Percentiles rank a stretch among this genome's conserved stretches.
These are phyloP conservation scores for Hippocampus comes DNA, from an alignment of 2,113 vertebrate genomes.

Conservation along the genomic window DNA sequence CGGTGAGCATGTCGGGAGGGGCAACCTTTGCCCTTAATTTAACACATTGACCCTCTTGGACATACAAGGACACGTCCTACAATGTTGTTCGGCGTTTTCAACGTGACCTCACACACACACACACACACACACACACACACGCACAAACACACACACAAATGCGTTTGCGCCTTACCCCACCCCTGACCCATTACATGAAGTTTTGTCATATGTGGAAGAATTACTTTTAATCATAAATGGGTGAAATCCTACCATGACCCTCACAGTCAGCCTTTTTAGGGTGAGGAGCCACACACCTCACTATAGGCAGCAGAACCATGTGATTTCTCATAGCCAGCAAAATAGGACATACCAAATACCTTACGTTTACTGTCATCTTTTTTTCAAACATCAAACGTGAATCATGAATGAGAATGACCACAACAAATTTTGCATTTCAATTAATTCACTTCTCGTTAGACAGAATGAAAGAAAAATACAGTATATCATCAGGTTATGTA, in stretches of 20 bases:
- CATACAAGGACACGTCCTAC: constrained; percentile 59
- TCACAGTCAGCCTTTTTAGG: background rate
- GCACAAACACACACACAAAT: background rate
- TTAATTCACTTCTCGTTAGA: too few species aligned
- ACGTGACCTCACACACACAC: constrained; percentile 49
- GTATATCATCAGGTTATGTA: too few species aligned
- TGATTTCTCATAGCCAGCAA: too few species aligned
- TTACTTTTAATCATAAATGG: background rate
- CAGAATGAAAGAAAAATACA: too few species aligned
- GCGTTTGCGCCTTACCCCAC: background rate
- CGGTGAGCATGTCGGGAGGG: constrained; percentile 62
- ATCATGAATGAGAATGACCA: too few species aligned
- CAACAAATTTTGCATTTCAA: too few species aligned
- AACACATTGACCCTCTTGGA: constrained; percentile 65
- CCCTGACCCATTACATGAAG: background rate
- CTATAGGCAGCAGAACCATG: background rate
- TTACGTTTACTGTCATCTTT: too few species aligned
- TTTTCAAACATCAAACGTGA: too few species aligned
- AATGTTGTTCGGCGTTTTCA: constrained; percentile 63
- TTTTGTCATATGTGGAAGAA: background rate
- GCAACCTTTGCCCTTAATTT: constrained; percentile 73
- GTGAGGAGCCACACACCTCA: background rate
- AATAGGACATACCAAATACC: too few species aligned
- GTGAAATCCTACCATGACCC: constrained; percentile 1
- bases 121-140: background rate